These are phyloP conservation scores for Campylomormyrus numenius DNA, from an alignment of 2,113 vertebrate species.

Conservation along the genomic window DNA sequence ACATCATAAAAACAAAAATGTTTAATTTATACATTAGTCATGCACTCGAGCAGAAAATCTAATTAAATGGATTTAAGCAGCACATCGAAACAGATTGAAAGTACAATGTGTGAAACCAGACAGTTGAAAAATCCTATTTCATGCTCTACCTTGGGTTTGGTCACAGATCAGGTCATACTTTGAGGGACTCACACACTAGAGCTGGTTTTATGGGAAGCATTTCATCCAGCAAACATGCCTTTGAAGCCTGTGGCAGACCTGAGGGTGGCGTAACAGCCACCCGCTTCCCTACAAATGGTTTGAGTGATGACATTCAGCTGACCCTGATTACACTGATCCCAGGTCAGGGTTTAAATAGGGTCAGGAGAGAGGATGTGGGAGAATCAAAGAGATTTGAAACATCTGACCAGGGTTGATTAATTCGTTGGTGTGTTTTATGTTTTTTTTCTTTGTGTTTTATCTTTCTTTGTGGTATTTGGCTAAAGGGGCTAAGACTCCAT, in stretches of 20 bases:
- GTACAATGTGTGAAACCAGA: neutral
- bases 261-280: neutral
- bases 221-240: neutral
- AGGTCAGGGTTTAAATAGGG: neutral
- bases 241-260: neutral
- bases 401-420: neutral
- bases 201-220: neutral
- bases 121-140: neutral
- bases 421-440: neutral
- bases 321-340: neutral
- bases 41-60: neutral
- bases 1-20: neutral
- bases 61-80: constrained; percentile 5
- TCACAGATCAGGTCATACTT: neutral
- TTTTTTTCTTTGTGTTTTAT: neutral
- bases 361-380: neutral
- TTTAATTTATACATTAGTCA: neutral
- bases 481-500: neutral
- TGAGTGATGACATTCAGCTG: neutral
- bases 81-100: constrained; percentile 2
- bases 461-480: neutral
- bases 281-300: neutral
- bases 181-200: neutral
- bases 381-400: neutral
- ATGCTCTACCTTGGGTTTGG: neutral